These are phyloP conservation scores for Sterrhoptilus dennistouni DNA, from an alignment of 2,113 vertebrate genomes.

Conservation along the genomic window DNA sequence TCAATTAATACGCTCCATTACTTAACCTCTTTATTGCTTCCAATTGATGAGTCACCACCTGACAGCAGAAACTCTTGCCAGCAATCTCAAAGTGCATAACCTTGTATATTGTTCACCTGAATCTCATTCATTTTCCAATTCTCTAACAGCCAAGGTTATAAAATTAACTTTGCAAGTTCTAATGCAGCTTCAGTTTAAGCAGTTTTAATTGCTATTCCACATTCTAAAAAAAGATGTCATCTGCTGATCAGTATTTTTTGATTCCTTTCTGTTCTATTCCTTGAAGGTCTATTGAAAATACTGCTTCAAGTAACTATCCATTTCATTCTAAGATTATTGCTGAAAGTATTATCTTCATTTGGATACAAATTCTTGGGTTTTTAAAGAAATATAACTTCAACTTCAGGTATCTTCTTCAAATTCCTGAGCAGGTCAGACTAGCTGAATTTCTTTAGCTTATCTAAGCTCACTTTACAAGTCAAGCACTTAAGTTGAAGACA, in stretches of 20 bases:
- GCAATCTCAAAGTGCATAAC: not conserved
- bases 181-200: not conserved
- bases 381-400: not conserved
- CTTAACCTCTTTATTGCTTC: not conserved
- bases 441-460: not conserved
- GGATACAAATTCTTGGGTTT: not conserved
- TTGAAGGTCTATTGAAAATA: not conserved
- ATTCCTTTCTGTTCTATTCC: not conserved
- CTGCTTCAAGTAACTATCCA: not conserved
- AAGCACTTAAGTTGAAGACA: not conserved
- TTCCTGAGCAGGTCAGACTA: not conserved
- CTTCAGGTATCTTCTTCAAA: not conserved
- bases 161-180: not conserved
- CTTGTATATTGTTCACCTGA: not conserved
- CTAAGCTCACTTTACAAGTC: not conserved
- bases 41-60: not conserved
- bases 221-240: not conserved
- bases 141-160: not conserved
- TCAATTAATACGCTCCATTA: not conserved
- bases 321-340: not conserved
- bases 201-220: not conserved
- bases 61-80: not conserved
- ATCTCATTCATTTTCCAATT: not conserved
- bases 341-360: not conserved
- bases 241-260: not conserved